Evolutionary conservation across 2,797 vertebrate genomes (phyloP).

Genomic region (Rhinoraja longicauda): DNA sequence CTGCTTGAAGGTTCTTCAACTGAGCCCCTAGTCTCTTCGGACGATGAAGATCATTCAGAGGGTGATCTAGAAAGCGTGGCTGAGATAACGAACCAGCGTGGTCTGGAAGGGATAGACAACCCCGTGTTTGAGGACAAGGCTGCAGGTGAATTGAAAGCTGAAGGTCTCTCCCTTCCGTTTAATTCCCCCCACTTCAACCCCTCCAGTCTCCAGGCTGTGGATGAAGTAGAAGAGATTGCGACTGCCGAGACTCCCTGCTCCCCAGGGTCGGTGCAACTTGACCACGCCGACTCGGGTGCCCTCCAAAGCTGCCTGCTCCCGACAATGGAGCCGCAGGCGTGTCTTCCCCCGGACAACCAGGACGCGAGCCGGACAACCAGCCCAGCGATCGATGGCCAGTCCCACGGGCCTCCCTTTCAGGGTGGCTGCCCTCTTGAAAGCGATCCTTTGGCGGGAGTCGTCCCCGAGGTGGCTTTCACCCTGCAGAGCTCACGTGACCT

Average conservation of each 20-base stretch:
- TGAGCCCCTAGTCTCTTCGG: constrained; percentile 58
- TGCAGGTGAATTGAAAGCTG: constrained; percentile 45
- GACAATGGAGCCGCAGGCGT: too few species aligned
- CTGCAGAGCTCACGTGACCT: not conserved
- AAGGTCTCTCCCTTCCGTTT: not conserved
- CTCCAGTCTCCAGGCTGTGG: constrained; percentile 62
- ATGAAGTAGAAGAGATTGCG: constrained; percentile 52
- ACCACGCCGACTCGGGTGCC: not conserved
- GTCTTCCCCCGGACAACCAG: too few species aligned
- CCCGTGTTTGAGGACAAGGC: constrained; percentile 50
- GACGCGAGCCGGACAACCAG: too few species aligned
- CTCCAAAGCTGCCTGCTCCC: not conserved
- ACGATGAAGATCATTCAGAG: constrained; percentile 55
- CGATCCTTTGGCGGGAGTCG: not conserved
- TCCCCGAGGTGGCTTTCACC: not conserved
- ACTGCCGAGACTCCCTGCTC: constrained; percentile 60
- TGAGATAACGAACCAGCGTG: constrained; percentile 48
- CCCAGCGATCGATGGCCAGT: not conserved
- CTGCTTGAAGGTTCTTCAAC: constrained; percentile 67
- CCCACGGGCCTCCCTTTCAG: not conserved
- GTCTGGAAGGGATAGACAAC: constrained; percentile 44
- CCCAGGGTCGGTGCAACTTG: not conserved
- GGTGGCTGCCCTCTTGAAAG: too few species aligned
- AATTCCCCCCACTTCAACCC: constrained; percentile 48
- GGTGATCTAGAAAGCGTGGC: constrained; percentile 69